Evolutionary conservation across 2,888 invertebrate genomes (phyloP).

Genomic region (Poecilus cupreus): DNA sequence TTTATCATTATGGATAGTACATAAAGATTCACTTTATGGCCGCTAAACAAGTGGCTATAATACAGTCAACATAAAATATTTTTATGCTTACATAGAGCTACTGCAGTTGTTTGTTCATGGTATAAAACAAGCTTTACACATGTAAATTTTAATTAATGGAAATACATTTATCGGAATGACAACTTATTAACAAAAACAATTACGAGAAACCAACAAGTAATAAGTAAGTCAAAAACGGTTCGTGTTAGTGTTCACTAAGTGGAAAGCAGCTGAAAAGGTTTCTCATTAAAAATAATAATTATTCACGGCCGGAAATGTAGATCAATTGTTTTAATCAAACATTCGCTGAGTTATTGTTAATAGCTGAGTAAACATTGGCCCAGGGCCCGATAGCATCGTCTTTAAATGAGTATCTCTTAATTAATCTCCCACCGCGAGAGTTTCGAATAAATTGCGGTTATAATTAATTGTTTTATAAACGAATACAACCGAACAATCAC

Average conservation of each 20-base stretch:
- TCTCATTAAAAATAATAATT: conserved; percentile 37
- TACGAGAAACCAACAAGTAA: conserved; percentile 19
- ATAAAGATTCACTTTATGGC: no score
- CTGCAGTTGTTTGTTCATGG: no score
- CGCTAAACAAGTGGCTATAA: no score
- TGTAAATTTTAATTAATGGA: conserved; percentile 35
- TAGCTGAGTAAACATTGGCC: conserved; percentile 40
- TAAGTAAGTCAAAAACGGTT: not conserved
- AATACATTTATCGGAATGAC: not conserved
- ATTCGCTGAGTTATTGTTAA: conserved; percentile 46
- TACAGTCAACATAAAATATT: no score
- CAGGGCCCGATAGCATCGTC: conserved; percentile 26
- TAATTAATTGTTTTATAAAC: conserved; percentile 60
- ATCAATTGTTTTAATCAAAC: conserved; percentile 53
- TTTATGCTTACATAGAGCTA: no score
- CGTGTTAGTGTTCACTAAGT: not conserved
- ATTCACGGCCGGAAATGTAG: conserved; percentile 31
- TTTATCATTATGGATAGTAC: no score
- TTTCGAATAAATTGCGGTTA: conserved; percentile 50
- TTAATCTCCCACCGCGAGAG: conserved; percentile 46
- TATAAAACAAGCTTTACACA: not conserved
- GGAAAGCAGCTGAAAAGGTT: conserved; percentile 19
- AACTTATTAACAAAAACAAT: conserved; percentile 28
- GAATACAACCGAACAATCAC: conserved; percentile 54
- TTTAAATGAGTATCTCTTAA: conserved; percentile 49